These are phyloP conservation scores for Labeo calbasu DNA, from an alignment of 2,797 vertebrate genomes.

Conservation along the genomic window DNA sequence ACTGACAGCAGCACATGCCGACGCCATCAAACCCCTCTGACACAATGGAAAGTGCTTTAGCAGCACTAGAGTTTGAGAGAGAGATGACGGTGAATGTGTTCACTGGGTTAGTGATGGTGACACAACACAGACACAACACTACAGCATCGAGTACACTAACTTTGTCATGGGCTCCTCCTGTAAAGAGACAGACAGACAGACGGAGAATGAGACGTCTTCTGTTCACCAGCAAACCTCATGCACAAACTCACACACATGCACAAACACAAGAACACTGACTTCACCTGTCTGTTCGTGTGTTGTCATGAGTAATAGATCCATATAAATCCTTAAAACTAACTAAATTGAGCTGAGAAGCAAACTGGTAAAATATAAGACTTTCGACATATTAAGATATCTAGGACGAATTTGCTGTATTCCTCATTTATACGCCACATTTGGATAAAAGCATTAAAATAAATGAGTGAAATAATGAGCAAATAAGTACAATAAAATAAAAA, in stretches of 20 bases:
- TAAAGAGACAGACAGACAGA: not conserved
- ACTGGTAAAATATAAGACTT: not conserved
- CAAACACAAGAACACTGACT: not conserved
- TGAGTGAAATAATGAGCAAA: not conserved
- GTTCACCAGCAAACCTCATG: not conserved
- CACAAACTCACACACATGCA: constrained; percentile 14
- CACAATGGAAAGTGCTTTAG: not conserved
- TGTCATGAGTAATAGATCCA: no score
- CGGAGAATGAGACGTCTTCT: constrained; percentile 1
- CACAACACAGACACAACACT: not conserved
- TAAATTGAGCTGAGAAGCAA: not conserved
- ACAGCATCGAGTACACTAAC: constrained; percentile 29
- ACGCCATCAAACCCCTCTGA: not conserved
- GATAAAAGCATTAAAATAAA: not conserved
- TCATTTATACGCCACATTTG: not conserved
- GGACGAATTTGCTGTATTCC: not conserved
- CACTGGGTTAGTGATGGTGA: not conserved
- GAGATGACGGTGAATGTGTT: not conserved
- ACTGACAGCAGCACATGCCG: constrained; percentile 25
- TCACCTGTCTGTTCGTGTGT: no score
- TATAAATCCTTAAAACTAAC: not conserved
- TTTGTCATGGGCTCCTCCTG: constrained; percentile 53
- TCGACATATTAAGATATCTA: not conserved
- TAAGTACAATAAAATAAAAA: not conserved
- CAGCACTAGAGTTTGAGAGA: not conserved